These are phyloP conservation scores for Panorpa germanica DNA, from an alignment of 2,888 invertebrate genomes.

Conservation along the genomic window DNA sequence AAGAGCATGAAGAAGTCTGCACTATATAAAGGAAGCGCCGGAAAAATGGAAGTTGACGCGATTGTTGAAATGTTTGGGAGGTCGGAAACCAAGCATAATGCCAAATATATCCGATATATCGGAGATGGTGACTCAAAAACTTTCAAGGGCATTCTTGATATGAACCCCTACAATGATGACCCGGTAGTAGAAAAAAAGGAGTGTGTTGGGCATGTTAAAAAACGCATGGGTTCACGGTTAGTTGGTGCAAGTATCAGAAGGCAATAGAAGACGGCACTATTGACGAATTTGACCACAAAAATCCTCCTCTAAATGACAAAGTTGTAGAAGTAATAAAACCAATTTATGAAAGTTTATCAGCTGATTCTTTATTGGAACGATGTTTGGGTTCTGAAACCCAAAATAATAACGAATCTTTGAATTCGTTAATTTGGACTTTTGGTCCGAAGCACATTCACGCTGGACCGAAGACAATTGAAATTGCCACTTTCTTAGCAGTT, in stretches of 20 bases:
- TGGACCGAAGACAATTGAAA: constrained; percentile 6
- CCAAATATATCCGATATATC: constrained; percentile 11
- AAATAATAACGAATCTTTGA: constrained; percentile 11
- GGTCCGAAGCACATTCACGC: constrained; percentile 11
- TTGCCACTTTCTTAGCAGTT: constrained; percentile 6
- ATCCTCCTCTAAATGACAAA: no score
- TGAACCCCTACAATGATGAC: constrained; percentile 9
- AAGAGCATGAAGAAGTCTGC: no score
- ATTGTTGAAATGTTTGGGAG: constrained; percentile 11
- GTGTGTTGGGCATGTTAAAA: no score
- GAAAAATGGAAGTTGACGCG: constrained; percentile 11
- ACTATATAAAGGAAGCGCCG: constrained; percentile 11
- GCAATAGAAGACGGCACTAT: no score
- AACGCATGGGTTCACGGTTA: no score
- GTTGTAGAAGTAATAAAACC: no score
- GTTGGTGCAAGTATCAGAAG: no score
- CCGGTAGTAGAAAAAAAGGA: constrained; percentile 9
- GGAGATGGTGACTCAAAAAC: constrained; percentile 12
- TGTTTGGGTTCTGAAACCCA: constrained; percentile 10
- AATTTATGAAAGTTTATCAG: constrained; percentile 4
- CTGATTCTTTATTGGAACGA: constrained; percentile 3
- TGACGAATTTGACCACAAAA: no score
- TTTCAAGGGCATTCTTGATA: no score
- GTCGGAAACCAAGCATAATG: constrained; percentile 9
- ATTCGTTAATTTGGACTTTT: constrained; percentile 10